Evolutionary conservation across 2,797 vertebrate species (phyloP).

Genomic region (Adrianichthys oophorus): DNA sequence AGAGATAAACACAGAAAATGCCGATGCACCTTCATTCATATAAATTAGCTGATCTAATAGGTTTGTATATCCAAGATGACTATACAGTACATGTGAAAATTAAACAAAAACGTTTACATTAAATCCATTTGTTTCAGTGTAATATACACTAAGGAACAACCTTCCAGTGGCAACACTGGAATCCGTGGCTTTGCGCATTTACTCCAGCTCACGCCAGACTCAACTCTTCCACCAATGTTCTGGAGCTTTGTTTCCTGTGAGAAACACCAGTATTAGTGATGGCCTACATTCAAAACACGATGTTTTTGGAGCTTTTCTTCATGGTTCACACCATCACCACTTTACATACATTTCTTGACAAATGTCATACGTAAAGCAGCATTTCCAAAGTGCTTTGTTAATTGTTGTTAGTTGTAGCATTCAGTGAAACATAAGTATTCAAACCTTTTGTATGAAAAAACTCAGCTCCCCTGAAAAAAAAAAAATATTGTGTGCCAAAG

Average conservation of each 20-base stretch:
- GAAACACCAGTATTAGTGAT: slow-evolving; percentile 21
- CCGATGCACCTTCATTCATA: slow-evolving; percentile 77
- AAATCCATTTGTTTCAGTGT: slow-evolving; percentile 79
- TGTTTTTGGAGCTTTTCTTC: not conserved
- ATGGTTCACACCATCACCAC: not conserved
- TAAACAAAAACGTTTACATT: slow-evolving; percentile 77
- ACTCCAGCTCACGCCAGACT: slow-evolving; percentile 59
- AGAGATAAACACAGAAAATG: slow-evolving; percentile 70
- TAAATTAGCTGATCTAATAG: slow-evolving; percentile 73
- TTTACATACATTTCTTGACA: not conserved
- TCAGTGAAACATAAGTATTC: not conserved
- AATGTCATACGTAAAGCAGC: not conserved
- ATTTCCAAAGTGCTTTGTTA: not conserved
- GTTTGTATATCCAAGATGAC: slow-evolving; percentile 62
- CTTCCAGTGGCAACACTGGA: slow-evolving; percentile 72
- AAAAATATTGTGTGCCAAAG: too few species aligned
- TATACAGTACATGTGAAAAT: slow-evolving; percentile 77
- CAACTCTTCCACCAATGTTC: slow-evolving; percentile 63
- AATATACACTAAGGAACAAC: slow-evolving; percentile 82
- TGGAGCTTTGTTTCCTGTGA: slow-evolving; percentile 75
- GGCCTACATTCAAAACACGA: slow-evolving; percentile 2
- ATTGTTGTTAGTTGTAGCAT: not conserved
- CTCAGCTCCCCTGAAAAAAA: too few species aligned
- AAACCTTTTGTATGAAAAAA: not conserved
- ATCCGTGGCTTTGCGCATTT: slow-evolving; percentile 48